Conservation (phyloP, 2,888 invertebrate species). For the Tiliacea citrago region DNA sequence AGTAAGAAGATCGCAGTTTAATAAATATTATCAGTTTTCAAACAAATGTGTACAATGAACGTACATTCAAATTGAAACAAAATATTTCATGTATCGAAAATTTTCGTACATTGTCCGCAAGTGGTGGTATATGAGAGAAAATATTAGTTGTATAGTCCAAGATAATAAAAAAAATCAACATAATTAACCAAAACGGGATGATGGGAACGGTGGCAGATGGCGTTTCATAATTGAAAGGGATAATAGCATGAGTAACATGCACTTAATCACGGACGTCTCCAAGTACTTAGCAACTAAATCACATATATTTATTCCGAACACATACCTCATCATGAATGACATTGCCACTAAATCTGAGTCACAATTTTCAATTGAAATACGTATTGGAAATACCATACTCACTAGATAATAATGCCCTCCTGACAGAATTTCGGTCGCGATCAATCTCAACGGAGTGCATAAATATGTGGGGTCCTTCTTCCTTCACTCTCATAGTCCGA, state of each 20-base stretch:
- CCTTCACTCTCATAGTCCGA: too few relatives aligned
- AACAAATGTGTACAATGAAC: slow-evolving; percentile 35
- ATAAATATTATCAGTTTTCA: slow-evolving; percentile 52
- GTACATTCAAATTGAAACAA: slow-evolving; percentile 53
- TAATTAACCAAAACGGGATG: background rate
- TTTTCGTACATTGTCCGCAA: slow-evolving; percentile 1
- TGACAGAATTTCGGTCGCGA: background rate
- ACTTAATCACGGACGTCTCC: slow-evolving; percentile 39
- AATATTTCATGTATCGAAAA: slow-evolving; percentile 34
- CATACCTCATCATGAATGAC: slow-evolving; percentile 58
- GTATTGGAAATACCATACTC: slow-evolving; percentile 32
- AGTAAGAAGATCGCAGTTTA: slow-evolving; percentile 20
- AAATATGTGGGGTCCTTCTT: background rate
- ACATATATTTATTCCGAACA: slow-evolving; percentile 50
- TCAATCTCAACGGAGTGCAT: background rate
- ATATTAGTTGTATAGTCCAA: background rate
- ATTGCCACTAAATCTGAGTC: slow-evolving; percentile 56
- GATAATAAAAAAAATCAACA: background rate
- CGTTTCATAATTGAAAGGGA: slow-evolving; percentile 26
- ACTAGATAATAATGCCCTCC: slow-evolving; percentile 18
- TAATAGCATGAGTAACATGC: slow-evolving; percentile 26
- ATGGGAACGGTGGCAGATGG: slow-evolving; percentile 25
- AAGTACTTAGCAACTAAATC: slow-evolving; percentile 51
- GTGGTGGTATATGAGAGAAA: background rate
- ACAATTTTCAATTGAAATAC: slow-evolving; percentile 51